Evolutionary conservation across 2,888 invertebrate genomes (phyloP).

Genomic region (Heliconius charithonia): DNA sequence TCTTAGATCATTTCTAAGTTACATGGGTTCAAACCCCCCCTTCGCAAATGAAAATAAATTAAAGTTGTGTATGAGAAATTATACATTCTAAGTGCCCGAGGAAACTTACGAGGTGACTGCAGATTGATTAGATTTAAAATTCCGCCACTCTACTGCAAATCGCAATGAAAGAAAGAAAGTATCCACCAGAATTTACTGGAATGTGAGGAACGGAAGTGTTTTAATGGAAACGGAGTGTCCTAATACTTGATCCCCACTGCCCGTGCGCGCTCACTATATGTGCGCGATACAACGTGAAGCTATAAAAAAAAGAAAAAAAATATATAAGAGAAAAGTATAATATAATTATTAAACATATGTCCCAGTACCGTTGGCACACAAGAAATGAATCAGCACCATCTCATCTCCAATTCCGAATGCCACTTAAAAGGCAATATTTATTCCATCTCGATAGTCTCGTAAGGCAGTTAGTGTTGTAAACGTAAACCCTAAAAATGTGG

Average conservation of each 20-base stretch:
- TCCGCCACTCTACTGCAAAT: too few relatives aligned
- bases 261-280: too few relatives aligned
- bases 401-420: conserved; percentile 20
- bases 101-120: too few relatives aligned
- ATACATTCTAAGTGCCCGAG: too few relatives aligned
- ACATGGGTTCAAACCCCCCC: too few relatives aligned
- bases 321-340: background rate
- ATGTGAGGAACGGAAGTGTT: background rate
- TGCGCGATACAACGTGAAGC: background rate
- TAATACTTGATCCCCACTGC: background rate
- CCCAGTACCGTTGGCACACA: conserved; percentile 2
- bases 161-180: too few relatives aligned
- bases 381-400: conserved; percentile 7
- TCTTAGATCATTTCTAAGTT: too few relatives aligned
- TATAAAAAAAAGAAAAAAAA: background rate
- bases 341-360: background rate
- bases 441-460: conserved; percentile 20
- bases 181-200: background rate
- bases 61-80: too few relatives aligned
- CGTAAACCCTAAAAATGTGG: conserved; percentile 40
- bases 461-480: conserved; percentile 37
- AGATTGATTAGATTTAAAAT: too few relatives aligned
- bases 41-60: too few relatives aligned
- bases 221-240: background rate
- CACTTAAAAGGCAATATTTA: conserved; percentile 24